phyloP scores from a whole-genome alignment of 2,113 vertebrate genomes.

The Collichthys lucidus region DNA sequence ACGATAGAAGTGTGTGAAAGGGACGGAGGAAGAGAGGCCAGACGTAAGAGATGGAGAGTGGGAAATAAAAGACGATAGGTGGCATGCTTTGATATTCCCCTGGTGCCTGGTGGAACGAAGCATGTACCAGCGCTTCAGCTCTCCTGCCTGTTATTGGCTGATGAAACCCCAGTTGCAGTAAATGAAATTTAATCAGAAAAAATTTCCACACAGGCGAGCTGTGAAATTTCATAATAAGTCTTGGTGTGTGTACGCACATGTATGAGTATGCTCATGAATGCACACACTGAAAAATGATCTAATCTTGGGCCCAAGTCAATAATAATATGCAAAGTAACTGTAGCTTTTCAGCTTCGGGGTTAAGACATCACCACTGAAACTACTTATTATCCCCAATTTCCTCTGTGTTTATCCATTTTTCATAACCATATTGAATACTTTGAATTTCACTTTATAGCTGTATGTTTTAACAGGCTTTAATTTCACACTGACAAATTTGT shows the following conservation, averaged over 20 bases:
- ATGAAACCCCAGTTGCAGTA: constrained; percentile 71
- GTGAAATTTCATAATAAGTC: constrained; percentile 61
- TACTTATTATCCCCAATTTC: constrained; percentile 28
- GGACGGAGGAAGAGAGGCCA: constrained; percentile 16
- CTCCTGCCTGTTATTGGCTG: constrained; percentile 61
- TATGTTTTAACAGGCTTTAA: constrained; percentile 56
- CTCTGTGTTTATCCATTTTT: constrained; percentile 55
- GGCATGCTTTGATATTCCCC: constrained; percentile 60
- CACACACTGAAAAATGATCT: constrained; percentile 20
- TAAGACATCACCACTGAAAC: constrained; percentile 54
- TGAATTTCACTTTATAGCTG: constrained; percentile 43
- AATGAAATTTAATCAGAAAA: constrained; percentile 73
- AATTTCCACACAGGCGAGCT: constrained; percentile 65
- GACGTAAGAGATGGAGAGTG: constrained; percentile 14
- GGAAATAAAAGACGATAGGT: constrained; percentile 40
- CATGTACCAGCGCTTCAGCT: constrained; percentile 46
- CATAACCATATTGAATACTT: constrained; percentile 34
- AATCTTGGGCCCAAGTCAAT: constrained; percentile 39
- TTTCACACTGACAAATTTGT: constrained; percentile 59
- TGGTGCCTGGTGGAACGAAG: constrained; percentile 48
- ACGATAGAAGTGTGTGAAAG: constrained; percentile 19
- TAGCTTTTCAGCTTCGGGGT: constrained; percentile 44
- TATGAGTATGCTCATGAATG: constrained; percentile 25
- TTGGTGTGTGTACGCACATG: constrained; percentile 22
- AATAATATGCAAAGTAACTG: constrained; percentile 51